phyloP scores from a whole-genome alignment of 2,113 vertebrate species.

The Oryzias woworae region DNA sequence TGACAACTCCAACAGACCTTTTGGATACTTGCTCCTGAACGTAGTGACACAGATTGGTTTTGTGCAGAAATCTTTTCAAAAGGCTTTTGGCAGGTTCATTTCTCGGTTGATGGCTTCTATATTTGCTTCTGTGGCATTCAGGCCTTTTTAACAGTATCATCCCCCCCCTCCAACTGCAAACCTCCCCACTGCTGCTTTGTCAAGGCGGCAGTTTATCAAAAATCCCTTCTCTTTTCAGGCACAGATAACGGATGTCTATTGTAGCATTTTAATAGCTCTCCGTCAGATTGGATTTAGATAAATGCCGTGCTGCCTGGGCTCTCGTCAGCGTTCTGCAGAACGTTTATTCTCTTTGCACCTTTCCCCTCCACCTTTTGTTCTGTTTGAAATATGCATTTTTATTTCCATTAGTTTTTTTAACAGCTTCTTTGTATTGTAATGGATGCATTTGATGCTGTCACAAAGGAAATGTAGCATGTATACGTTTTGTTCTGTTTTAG shows the following conservation, averaged over 20 bases:
- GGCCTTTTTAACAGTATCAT: slow-evolving; percentile 2
- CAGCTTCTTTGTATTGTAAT: too few relatives aligned
- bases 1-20: slow-evolving; percentile 45
- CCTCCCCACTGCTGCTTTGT: slow-evolving; percentile 37
- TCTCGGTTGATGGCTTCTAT: slow-evolving; percentile 47
- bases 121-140: slow-evolving; percentile 46
- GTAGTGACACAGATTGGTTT: slow-evolving; percentile 56
- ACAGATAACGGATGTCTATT: slow-evolving; percentile 44
- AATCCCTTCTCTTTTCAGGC: slow-evolving; percentile 2
- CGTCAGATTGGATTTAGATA: background rate
- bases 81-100: slow-evolving; percentile 54
- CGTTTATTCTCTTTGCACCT: background rate
- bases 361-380: background rate
- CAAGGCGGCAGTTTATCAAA: slow-evolving; percentile 54
- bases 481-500: too few relatives aligned
- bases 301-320: background rate
- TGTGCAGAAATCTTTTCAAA: slow-evolving; percentile 52
- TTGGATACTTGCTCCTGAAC: slow-evolving; percentile 37
- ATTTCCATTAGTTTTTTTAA: too few relatives aligned
- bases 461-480: too few relatives aligned
- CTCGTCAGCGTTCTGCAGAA: background rate
- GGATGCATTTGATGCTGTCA: too few relatives aligned
- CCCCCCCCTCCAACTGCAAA: slow-evolving; percentile 33
- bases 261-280: slow-evolving; percentile 3
- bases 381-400: too few relatives aligned